Evolutionary conservation across 2,888 invertebrate genomes (phyloP), one percentile per base, ranked within the genome.

Genomic region (Coleophora deauratella): DNA sequence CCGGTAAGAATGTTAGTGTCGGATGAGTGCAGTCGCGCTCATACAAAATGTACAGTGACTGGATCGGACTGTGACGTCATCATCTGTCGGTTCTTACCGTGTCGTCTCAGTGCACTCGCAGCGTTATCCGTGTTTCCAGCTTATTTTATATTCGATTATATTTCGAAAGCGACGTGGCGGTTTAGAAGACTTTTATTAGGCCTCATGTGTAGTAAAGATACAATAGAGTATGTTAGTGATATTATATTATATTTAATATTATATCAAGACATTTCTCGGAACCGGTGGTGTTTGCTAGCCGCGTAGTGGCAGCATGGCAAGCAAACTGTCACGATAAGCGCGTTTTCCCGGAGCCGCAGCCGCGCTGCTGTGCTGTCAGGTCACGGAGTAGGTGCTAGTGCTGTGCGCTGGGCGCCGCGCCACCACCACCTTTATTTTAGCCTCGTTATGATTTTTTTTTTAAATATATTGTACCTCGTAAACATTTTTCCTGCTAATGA

Each of bases 261-360:
- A 63, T 58, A 62, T 54, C 59, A 66, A 63, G 69, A 66, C 53
- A 58, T 54, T 72, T 75, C 72, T 72, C 55, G 60, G 72, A 75
- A n/a, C n/a, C n/a, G 72, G 66, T 63, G 55, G 53, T 77, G 73
- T 77, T 72, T 77, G 66, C 66, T 58, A 64, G 62, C 62, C 60
- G 58, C 21, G 28, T 36, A 32, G 37, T 43, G 43, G 61, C 51
- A 54, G 49, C 48, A 53, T 60, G 59, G 65, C 63, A 62, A 63
- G 77, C 66, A 81, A 80, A 82, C 67, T 77, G 76, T 79, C 81
- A 77, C 76, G 82, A 84, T 82, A 82, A 50, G 47, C 55, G 58
- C 73, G 73, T 81, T 75, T 80, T 68, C 66, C 55, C 64, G 64
- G 54, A 58, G 55, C 55, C 57, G 56, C 56, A 57, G n/a, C n/a